Conservation (phyloP, 2,888 invertebrate species). For the Epistrophe eligans region DNA sequence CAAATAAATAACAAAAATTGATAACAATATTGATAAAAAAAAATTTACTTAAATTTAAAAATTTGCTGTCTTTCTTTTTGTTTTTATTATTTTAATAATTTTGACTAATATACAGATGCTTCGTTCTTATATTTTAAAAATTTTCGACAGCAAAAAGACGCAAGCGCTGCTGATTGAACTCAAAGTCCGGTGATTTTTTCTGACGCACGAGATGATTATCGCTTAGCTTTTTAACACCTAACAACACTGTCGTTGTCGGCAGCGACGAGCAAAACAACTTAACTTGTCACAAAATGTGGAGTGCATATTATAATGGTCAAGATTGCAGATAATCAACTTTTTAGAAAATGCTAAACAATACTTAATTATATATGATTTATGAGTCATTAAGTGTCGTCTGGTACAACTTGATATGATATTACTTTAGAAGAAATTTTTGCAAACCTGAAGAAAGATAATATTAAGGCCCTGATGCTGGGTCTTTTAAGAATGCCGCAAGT, state of each 20-base stretch:
- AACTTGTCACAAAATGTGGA: constrained; percentile 12
- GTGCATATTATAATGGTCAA: constrained; percentile 15
- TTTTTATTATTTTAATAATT: too few relatives aligned
- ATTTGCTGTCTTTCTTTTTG: not conserved
- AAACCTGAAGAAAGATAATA: too few relatives aligned
- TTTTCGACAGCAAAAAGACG: constrained; percentile 42
- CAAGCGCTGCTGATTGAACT: constrained; percentile 23
- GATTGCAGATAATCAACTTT: not conserved
- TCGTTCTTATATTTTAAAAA: constrained; percentile 32
- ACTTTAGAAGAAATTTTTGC: too few relatives aligned
- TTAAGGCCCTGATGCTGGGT: too few relatives aligned
- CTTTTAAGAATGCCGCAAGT: too few relatives aligned
- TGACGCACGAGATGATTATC: constrained; percentile 74
- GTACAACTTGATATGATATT: too few relatives aligned
- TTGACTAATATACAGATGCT: too few relatives aligned
- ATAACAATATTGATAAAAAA: not conserved
- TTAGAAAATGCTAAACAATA: too few relatives aligned
- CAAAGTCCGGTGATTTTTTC: constrained; percentile 62
- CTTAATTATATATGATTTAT: too few relatives aligned
- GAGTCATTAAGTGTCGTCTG: too few relatives aligned
- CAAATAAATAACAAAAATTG: not conserved
- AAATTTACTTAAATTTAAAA: not conserved
- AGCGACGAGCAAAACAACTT: constrained; percentile 50
- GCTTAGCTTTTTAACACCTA: constrained; percentile 24
- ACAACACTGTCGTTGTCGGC: not conserved